Evolutionary conservation across 2,113 vertebrate genomes (phyloP).

Genomic region (Prietella phreatophila): DNA sequence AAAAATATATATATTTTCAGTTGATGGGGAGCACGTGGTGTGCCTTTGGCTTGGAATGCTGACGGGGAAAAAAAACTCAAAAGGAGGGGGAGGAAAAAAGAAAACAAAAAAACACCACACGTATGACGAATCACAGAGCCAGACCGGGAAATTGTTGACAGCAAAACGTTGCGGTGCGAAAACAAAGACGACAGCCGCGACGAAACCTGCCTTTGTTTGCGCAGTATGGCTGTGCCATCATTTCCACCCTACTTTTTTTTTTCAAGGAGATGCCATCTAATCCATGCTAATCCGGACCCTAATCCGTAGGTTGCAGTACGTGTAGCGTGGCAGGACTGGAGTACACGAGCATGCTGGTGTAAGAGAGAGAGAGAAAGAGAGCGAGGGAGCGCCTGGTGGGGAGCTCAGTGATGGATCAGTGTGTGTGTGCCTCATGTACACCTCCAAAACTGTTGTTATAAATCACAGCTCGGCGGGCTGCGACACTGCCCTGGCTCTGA

Average conservation of each 20-base stretch:
- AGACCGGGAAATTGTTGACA: conserved; percentile 29
- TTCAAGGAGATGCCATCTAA: conserved; percentile 66
- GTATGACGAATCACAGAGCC: conserved; percentile 11
- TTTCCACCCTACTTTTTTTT: conserved; percentile 50
- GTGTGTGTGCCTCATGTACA: conserved; percentile 56
- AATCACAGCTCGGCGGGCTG: conserved; percentile 59
- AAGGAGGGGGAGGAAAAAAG: not conserved
- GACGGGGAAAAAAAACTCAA: not conserved
- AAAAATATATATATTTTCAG: not conserved
- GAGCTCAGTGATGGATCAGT: conserved; percentile 54
- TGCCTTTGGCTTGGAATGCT: conserved; percentile 26
- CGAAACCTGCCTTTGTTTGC: conserved; percentile 57
- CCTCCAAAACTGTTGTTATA: conserved; percentile 60
- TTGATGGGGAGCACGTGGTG: conserved; percentile 20
- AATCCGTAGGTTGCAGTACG: conserved; percentile 59
- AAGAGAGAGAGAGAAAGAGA: not conserved
- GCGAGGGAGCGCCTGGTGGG: not conserved
- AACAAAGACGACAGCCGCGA: conserved; percentile 41
- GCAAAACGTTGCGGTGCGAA: conserved; percentile 2
- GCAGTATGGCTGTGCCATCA: conserved; percentile 61
- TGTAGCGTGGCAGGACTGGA: conserved; percentile 35
- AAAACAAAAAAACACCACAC: not conserved
- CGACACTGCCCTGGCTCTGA: conserved; percentile 47
- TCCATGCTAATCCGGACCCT: conserved; percentile 64
- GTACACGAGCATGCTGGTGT: conserved; percentile 22